Base-by-base conservation (phyloP, 2,113 vertebrate genomes). In the Deroptyus accipitrinus region DNA sequence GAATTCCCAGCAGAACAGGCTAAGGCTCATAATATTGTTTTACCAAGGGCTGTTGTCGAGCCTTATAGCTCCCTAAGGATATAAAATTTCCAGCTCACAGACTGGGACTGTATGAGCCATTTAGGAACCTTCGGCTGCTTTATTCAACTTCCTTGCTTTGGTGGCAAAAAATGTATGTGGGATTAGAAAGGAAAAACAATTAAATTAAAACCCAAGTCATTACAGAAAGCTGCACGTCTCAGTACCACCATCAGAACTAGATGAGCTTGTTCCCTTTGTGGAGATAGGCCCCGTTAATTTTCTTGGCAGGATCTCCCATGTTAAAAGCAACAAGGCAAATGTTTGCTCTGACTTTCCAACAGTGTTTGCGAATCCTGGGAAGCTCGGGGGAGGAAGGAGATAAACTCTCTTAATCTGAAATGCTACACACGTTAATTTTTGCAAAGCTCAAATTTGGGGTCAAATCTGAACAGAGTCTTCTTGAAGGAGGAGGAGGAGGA, bases 221-320 rank as follows among this genome's bases (percentile, higher is more conserved):
- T 93, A 86, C 48, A 9, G 57, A 44, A 69, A 86, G 77, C 64
- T 75, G 68, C 69, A 63, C 4, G 2, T 68, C 52, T 82, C 77
- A 48, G 70, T 72, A 28, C 48, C 83, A 42, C 44, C 59, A 66
- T 48, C 88, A 84, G 88, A 48, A 84, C 18, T 15, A 94, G 90
- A 93, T 86, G 80, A 91, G 74, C 63, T 95, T 81, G 52, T 63
- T 94, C 77, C 25, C 80, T 48, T 79, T 27, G 83, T 90, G 83
- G 48, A 93, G 93, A 91, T 24, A 78, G 79, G 93, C 75, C 83
- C 72, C 0, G 68, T 91, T 93, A 93, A 96, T 97, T 96, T 90
- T 81, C 86, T 91, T 95, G 90, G 95, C 94, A 96, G 95, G 69
- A 73, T 94, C 92, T 92, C 66, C 48, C 48, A 20, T 6, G 59